Evolutionary conservation across 2,797 vertebrate genomes (phyloP).

Genomic region (Propithecus deckenii): DNA sequence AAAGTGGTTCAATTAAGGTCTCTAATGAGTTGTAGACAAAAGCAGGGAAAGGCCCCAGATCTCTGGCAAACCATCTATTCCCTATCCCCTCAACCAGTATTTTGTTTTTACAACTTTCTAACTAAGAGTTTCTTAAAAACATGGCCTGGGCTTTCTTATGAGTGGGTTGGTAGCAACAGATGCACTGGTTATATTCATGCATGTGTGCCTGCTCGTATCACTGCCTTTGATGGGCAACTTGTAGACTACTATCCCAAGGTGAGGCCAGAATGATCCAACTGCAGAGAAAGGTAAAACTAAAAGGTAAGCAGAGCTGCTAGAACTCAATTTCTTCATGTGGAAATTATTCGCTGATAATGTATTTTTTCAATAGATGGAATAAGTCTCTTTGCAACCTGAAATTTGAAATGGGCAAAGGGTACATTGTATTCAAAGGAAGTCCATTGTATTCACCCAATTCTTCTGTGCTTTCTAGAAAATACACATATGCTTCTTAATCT

Average conservation of each 20-base stretch:
- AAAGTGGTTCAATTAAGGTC: constrained; percentile 58
- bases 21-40: constrained; percentile 59
- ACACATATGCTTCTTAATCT: not conserved
- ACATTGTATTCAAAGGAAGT: not conserved
- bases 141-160: not conserved
- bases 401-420: not conserved
- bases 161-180: not conserved
- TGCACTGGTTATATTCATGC: not conserved
- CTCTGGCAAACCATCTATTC: not conserved
- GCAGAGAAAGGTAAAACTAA: not conserved
- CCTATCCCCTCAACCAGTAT: not conserved
- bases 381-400: not conserved
- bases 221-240: not conserved
- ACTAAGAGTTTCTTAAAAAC: not conserved
- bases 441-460: not conserved
- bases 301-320: not conserved
- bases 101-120: constrained; percentile 18
- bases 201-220: not conserved
- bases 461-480: not conserved
- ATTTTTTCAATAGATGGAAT: not conserved
- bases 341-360: not conserved
- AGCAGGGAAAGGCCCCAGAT: constrained; percentile 15
- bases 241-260: not conserved
- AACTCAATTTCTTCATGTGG: not conserved
- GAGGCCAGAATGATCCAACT: not conserved